These are phyloP conservation scores for Cinara cedri DNA, from an alignment of 2,888 invertebrate genomes.

Conservation along the genomic window DNA sequence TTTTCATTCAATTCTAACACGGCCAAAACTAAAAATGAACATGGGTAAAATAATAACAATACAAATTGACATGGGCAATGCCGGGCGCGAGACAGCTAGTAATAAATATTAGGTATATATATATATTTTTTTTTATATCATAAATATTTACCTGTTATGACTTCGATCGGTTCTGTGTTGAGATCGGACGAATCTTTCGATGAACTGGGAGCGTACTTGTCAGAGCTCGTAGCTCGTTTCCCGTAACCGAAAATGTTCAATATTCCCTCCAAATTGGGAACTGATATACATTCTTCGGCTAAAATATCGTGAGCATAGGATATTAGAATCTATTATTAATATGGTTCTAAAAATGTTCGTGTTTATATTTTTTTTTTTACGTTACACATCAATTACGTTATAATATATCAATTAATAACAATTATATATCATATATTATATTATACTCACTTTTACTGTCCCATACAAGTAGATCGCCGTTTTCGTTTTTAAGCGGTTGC, in stretches of 20 bases:
- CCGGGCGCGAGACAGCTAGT: too few species aligned
- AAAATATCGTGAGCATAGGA: not conserved
- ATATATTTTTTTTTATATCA: too few species aligned
- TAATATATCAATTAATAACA: too few species aligned
- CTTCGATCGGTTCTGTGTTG: constrained; percentile 41
- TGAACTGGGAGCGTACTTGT: constrained; percentile 2
- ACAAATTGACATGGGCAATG: too few species aligned
- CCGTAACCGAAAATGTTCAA: constrained; percentile 47
- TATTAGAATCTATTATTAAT: not conserved
- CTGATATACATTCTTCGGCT: constrained; percentile 50
- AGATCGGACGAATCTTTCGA: constrained; percentile 40
- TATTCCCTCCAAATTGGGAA: constrained; percentile 40
- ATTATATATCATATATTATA: not conserved
- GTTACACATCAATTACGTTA: too few species aligned
- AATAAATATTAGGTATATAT: too few species aligned
- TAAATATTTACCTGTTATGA: constrained; percentile 36
- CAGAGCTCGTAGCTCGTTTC: not conserved
- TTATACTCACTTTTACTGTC: constrained; percentile 47
- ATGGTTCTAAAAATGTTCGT: too few species aligned
- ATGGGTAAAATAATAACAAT: too few species aligned
- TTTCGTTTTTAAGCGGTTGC: constrained; percentile 47
- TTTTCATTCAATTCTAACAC: too few species aligned
- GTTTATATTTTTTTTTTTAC: too few species aligned
- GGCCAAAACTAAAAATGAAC: too few species aligned
- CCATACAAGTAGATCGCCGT: constrained; percentile 52